Conservation (phyloP, 2,888 invertebrate genomes). For the Tinea pellionella region DNA sequence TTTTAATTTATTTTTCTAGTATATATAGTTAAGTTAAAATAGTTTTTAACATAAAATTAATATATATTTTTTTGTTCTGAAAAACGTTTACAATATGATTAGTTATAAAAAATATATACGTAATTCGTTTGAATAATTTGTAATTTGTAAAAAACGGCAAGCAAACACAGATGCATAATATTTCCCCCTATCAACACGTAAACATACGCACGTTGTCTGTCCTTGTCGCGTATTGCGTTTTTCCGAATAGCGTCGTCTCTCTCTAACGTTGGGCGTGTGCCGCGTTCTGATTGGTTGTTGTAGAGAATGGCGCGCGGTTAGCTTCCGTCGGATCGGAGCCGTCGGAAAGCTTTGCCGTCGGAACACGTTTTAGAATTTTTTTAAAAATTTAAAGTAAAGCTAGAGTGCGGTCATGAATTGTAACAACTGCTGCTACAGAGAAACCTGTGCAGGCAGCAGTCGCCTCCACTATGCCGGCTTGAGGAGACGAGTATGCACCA, state of each 20-base stretch:
- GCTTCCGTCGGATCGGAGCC: constrained; percentile 41
- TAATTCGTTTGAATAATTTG: background rate
- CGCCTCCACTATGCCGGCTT: too few species aligned
- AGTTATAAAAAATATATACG: too few species aligned
- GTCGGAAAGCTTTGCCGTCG: constrained; percentile 64
- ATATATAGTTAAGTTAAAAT: too few species aligned
- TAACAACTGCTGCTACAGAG: too few species aligned
- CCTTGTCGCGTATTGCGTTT: constrained; percentile 32
- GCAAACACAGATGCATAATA: constrained; percentile 61
- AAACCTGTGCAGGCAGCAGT: too few species aligned
- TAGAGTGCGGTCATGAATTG: too few species aligned
- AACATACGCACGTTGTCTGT: constrained; percentile 47
- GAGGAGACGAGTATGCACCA: too few species aligned
- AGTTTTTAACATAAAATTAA: too few species aligned
- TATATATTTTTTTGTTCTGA: too few species aligned
- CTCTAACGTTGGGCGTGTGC: constrained; percentile 48
- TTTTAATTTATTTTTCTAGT: too few species aligned
- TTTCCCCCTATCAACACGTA: constrained; percentile 48
- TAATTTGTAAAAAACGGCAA: background rate
- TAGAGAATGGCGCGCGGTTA: constrained; percentile 40
- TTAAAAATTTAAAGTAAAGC: too few species aligned
- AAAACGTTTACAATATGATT: too few species aligned
- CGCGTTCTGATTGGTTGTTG: constrained; percentile 52
- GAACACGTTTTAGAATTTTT: background rate
- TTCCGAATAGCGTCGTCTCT: constrained; percentile 34